These are phyloP conservation scores for Melanotaenia trifasciata DNA, from an alignment of 2,797 vertebrate species.

Conservation along the genomic window DNA sequence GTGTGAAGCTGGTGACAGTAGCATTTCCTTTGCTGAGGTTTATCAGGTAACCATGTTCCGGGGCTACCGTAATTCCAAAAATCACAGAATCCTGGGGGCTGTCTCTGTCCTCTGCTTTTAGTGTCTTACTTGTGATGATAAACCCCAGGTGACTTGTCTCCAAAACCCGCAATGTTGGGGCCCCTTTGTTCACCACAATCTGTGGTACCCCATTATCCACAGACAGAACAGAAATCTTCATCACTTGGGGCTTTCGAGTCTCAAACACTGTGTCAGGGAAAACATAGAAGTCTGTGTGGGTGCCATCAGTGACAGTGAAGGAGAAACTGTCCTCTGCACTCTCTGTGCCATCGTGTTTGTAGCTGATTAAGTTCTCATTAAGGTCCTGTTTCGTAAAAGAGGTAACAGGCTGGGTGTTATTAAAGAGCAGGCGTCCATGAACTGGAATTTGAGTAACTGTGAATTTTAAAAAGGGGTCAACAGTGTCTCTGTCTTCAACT, in stretches of 20 bases:
- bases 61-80: constrained; percentile 86
- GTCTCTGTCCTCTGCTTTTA: constrained; percentile 93
- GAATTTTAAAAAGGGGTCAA: constrained; percentile 89
- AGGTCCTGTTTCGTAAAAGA: constrained; percentile 95
- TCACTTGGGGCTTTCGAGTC: constrained; percentile 90
- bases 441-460: constrained; percentile 91
- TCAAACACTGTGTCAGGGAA: constrained; percentile 94
- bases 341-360: constrained; percentile 93
- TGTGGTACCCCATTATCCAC: constrained; percentile 93
- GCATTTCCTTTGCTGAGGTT: constrained; percentile 91
- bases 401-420: constrained; percentile 84
- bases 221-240: constrained; percentile 89
- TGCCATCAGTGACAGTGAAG: constrained; percentile 94
- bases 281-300: constrained; percentile 93
- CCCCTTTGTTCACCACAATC: constrained; percentile 92
- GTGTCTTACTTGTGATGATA: constrained; percentile 91
- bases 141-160: constrained; percentile 90
- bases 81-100: constrained; percentile 85
- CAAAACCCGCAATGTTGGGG: constrained; percentile 86
- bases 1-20: constrained; percentile 90
- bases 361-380: constrained; percentile 96
- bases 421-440: constrained; percentile 91
- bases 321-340: constrained; percentile 92
- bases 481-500: constrained; percentile 93
- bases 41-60: constrained; percentile 91